A percentile compares a stretch with the other conserved stretches of the same genome.
These are phyloP conservation scores for Muscicapa adusta DNA, from an alignment of 2,113 vertebrate species.

Conservation along the genomic window DNA sequence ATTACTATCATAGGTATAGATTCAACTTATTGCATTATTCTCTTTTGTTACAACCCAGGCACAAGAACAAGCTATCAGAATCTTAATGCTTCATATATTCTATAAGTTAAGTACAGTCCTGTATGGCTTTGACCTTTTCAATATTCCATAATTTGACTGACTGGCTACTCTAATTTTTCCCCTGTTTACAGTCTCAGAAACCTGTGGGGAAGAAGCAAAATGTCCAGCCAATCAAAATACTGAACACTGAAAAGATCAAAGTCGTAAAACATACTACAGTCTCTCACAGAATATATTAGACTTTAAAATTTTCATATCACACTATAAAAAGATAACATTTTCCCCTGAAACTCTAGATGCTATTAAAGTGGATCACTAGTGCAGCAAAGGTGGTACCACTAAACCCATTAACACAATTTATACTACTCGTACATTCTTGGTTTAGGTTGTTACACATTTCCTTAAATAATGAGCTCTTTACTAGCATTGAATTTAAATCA, in stretches of 20 bases:
- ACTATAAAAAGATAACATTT: slow-evolving; percentile 54
- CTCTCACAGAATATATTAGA: background rate
- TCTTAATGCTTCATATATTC: slow-evolving; percentile 46
- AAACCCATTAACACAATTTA: slow-evolving; percentile 23
- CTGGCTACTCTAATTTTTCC: slow-evolving; percentile 15
- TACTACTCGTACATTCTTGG: background rate
- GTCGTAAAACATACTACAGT: slow-evolving; percentile 25
- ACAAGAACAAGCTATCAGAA: background rate
- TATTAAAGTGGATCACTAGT: background rate
- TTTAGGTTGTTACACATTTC: background rate
- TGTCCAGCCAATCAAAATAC: slow-evolving; percentile 13
- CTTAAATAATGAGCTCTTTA: background rate
- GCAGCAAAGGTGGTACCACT: background rate
- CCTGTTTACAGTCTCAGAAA: slow-evolving; percentile 41
- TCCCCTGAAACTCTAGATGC: background rate
- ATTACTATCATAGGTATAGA: background rate
- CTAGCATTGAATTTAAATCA: background rate
- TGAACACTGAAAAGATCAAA: slow-evolving; percentile 38
- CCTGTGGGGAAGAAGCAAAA: slow-evolving; percentile 3
- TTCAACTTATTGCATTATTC: background rate
- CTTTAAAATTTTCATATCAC: slow-evolving; percentile 47
- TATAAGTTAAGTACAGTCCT: slow-evolving; percentile 5
- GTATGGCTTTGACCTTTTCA: slow-evolving; percentile 63
- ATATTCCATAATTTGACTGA: slow-evolving; percentile 35
- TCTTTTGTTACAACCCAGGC: background rate